These are phyloP conservation scores for Steatornis caripensis DNA, from an alignment of 2,113 vertebrate species.

Conservation along the genomic window DNA sequence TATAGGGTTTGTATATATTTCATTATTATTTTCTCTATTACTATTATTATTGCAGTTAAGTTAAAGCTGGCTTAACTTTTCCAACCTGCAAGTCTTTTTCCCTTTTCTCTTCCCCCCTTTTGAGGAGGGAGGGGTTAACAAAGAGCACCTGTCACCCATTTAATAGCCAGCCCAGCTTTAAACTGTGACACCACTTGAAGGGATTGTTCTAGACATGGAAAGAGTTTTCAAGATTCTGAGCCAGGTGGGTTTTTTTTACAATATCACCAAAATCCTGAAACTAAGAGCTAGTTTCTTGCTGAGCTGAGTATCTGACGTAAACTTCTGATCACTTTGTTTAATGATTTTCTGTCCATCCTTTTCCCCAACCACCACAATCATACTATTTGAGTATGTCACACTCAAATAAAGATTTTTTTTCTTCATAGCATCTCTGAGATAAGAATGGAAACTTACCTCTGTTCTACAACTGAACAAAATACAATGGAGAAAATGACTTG, in stretches of 20 bases:
- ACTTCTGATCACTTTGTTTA: neutral
- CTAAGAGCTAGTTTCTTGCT: accelerated
- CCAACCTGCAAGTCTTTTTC: no score
- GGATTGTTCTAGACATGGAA: neutral
- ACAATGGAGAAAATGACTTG: neutral
- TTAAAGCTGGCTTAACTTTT: no score
- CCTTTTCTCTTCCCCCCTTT: no score
- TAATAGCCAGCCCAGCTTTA: no score
- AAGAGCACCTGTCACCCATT: no score
- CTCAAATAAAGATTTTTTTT: neutral
- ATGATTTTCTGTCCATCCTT: neutral
- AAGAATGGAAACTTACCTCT: neutral
- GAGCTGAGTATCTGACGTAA: neutral
- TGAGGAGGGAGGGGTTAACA: no score
- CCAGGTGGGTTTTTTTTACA: neutral
- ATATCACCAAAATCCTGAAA: neutral
- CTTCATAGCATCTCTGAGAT: neutral
- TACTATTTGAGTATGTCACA: neutral
- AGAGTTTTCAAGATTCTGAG: neutral
- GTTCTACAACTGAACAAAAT: neutral
- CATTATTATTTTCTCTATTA: no score
- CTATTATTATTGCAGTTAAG: no score
- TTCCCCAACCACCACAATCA: neutral
- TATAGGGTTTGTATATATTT: no score
- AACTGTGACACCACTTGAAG: no score